These are phyloP conservation scores for Meleagris gallopavo DNA, from an alignment of 2,113 vertebrate species.

Conservation along the genomic window DNA sequence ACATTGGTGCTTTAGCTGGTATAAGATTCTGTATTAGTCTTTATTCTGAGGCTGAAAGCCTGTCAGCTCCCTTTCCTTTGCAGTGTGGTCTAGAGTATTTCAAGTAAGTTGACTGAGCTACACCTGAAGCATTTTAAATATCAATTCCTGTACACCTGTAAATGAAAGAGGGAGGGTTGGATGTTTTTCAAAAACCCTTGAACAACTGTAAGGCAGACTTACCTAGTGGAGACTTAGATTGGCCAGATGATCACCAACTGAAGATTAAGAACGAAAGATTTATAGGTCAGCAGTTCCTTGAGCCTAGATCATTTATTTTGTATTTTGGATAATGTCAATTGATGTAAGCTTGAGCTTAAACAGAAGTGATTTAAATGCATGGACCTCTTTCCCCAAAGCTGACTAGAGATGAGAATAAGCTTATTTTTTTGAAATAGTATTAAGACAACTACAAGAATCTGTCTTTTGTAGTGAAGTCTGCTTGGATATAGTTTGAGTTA, in stretches of 20 bases:
- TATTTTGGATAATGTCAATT: neutral
- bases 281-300: neutral
- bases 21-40: neutral
- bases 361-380: neutral
- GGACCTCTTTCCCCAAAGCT: neutral
- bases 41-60: neutral
- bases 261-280: neutral
- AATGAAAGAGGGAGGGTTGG: neutral
- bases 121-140: neutral
- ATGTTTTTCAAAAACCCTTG: neutral
- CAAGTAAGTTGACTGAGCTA: neutral
- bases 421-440: neutral
- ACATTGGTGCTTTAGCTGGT: neutral
- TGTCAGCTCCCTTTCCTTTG: neutral
- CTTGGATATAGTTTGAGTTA: neutral
- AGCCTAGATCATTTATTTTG: neutral
- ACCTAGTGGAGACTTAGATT: neutral
- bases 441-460: neutral
- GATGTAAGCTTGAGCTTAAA: neutral
- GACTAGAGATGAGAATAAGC: neutral
- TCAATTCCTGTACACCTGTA: neutral
- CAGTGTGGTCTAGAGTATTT: neutral
- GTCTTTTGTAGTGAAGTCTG: neutral
- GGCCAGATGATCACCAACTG: neutral
- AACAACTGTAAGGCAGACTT: neutral